Base-by-base conservation (phyloP, 2,797 vertebrate species). In the Tenualosa thibaudeaui region DNA sequence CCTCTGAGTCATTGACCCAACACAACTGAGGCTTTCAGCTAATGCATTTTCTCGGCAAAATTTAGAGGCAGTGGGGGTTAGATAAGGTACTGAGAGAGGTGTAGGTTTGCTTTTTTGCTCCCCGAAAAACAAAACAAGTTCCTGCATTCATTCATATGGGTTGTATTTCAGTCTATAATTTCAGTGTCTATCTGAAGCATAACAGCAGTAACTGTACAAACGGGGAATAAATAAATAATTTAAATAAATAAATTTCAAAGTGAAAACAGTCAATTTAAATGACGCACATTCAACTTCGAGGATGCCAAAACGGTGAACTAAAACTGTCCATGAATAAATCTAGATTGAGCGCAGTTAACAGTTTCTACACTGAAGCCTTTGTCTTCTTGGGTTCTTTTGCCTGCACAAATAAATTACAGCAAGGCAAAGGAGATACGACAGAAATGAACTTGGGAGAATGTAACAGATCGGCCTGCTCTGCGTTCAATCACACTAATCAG, bases 1-100 rank as follows among this genome's bases (percentile, higher is more conserved):
- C 43, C 91, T 93, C 88, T 92, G 90, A 90, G 89, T 81, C 86
- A 85, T 88, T 91, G 87, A 90, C 85, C 85, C 87, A 88, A 81
- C 86, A 65, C 81, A 82, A 88, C 56, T 83, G 68, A 43, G 31
- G 31, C 62, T 82, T 58, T 81, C 54, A 86, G 62, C 84, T 86
- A 85, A 86, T 62, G 62, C 51, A 65, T 58, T 3, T 51, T 26
- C 75, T 19, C 19, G 60, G 1, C 17, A 46, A 78, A 78, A 40
- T 78, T 19, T 46, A 78, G 5, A 78, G 71, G 71, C 40, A 22
- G 71, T 19, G 37, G 43, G 26, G 37, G 37, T 43, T 13, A 40
- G 37, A 19, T 9, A 3, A 78, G 37, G 37, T 78, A 19, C 8
- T 8, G 71, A 46, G 3, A 43, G 71, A 78, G 13, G 68, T 75